phyloP scores from a whole-genome alignment of 2,113 vertebrate species.

The Cyprinodon variegatus region DNA sequence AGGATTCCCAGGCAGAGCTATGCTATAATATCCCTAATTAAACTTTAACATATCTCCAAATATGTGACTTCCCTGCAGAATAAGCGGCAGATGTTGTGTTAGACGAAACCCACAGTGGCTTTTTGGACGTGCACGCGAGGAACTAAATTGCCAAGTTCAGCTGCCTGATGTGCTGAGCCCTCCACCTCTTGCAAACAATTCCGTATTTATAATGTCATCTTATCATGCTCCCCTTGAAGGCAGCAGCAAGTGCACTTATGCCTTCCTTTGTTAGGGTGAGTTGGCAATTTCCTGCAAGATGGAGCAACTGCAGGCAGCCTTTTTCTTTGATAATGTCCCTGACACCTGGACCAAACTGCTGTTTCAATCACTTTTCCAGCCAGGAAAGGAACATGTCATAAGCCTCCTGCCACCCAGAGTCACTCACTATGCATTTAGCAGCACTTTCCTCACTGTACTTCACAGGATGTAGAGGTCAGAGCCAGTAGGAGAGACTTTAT shows the following conservation, averaged over 20 bases:
- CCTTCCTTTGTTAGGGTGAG: constrained; percentile 98
- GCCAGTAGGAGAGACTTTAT: constrained; percentile 38
- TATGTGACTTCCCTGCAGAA: constrained; percentile 9
- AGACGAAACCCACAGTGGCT: constrained; percentile 40
- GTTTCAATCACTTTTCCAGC: constrained; percentile 87
- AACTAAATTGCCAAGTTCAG: constrained; percentile 68
- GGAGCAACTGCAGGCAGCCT: constrained; percentile 91
- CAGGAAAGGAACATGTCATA: constrained; percentile 80
- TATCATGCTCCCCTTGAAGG: constrained; percentile 91
- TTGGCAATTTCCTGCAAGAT: constrained; percentile 97
- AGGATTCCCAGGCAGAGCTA: not conserved
- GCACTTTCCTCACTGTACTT: constrained; percentile 74
- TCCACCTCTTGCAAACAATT: constrained; percentile 71
- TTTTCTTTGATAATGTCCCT: constrained; percentile 93
- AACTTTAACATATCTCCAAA: constrained; percentile 14
- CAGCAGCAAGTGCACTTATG: constrained; percentile 93
- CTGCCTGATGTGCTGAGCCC: constrained; percentile 78
- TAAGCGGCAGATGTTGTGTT: constrained; percentile 43
- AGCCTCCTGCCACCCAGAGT: constrained; percentile 67
- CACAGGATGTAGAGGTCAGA: constrained; percentile 81
- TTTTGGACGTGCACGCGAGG: constrained; percentile 34
- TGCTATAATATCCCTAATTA: constrained; percentile 12
- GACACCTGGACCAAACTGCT: constrained; percentile 89
- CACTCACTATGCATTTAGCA: constrained; percentile 70
- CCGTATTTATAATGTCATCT: constrained; percentile 93